These are phyloP conservation scores for Apteryx owenii DNA, from an alignment of 2,113 vertebrate genomes.

Conservation along the genomic window DNA sequence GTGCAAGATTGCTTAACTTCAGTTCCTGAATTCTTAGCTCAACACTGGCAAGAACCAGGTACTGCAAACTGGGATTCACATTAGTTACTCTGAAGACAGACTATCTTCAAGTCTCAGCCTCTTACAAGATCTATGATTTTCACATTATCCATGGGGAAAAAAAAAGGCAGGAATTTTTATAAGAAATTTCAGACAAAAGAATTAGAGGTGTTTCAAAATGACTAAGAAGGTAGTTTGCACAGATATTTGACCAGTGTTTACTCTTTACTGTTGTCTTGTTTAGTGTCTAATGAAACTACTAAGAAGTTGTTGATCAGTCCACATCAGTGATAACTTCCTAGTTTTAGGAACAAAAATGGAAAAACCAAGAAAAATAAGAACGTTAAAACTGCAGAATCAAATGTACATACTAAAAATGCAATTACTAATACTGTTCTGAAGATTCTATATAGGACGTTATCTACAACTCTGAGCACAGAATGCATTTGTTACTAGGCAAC, in stretches of 20 bases:
- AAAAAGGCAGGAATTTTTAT: not conserved
- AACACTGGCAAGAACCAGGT: not conserved
- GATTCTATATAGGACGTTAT: conserved; percentile 31
- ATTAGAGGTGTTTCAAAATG: not conserved
- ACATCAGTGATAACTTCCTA: not conserved
- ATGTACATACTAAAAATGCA: conserved; percentile 31
- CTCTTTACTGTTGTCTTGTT: not conserved
- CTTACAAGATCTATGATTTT: not conserved
- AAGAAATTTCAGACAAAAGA: not conserved
- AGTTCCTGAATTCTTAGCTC: not conserved
- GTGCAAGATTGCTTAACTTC: not conserved
- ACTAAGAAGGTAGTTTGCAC: not conserved
- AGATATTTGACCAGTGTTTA: not conserved
- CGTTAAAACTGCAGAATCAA: not conserved
- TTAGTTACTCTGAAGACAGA: no score
- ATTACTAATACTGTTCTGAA: conserved; percentile 39
- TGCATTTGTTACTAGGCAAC: conserved; percentile 76
- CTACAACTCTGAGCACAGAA: conserved; percentile 47
- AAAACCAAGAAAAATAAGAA: not conserved
- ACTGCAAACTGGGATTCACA: not conserved
- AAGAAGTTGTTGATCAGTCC: not conserved
- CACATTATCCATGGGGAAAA: not conserved
- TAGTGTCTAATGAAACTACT: not conserved
- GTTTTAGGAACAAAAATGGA: not conserved
- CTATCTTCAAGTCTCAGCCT: not conserved